These are phyloP conservation scores for Oryzias curvinotus DNA, from an alignment of 2,113 vertebrate species.

Conservation along the genomic window DNA sequence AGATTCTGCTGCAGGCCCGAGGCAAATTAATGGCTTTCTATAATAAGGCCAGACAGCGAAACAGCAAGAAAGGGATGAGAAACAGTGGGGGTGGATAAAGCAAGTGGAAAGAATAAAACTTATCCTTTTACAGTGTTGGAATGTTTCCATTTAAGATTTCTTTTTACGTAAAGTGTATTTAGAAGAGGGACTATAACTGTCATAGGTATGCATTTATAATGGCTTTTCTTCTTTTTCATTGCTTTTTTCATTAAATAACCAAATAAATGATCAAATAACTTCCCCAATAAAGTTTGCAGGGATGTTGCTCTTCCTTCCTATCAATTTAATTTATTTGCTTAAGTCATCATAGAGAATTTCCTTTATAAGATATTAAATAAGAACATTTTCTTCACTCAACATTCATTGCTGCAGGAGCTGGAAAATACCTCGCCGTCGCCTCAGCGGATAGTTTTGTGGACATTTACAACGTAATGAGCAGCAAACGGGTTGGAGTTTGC, in stretches of 20 bases:
- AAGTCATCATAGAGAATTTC: neutral
- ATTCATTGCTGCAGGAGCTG: slow-evolving; percentile 79
- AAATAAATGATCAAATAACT: too few relatives aligned
- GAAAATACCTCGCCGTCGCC: slow-evolving; percentile 95
- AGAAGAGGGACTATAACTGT: too few relatives aligned
- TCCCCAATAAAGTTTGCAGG: too few relatives aligned
- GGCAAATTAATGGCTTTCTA: slow-evolving; percentile 63
- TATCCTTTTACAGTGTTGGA: slow-evolving; percentile 8
- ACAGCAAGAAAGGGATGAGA: slow-evolving; percentile 50
- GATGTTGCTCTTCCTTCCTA: too few relatives aligned
- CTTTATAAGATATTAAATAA: neutral
- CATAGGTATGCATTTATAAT: too few relatives aligned
- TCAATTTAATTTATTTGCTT: neutral
- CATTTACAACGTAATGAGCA: slow-evolving; percentile 96
- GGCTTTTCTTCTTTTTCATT: too few relatives aligned
- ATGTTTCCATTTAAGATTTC: too few relatives aligned
- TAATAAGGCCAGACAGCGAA: slow-evolving; percentile 62
- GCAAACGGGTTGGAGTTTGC: slow-evolving; percentile 95
- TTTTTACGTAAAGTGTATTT: too few relatives aligned
- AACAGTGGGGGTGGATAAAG: slow-evolving; percentile 52
- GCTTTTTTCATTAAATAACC: too few relatives aligned
- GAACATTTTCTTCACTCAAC: neutral
- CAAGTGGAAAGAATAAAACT: slow-evolving; percentile 61
- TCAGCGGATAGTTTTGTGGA: slow-evolving; percentile 95
- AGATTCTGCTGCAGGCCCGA: slow-evolving; percentile 56